Percentiles rank a stretch among this genome's conserved stretches.
Conservation (phyloP, 2,797 vertebrate species). For the Sorex maritimensis region DNA sequence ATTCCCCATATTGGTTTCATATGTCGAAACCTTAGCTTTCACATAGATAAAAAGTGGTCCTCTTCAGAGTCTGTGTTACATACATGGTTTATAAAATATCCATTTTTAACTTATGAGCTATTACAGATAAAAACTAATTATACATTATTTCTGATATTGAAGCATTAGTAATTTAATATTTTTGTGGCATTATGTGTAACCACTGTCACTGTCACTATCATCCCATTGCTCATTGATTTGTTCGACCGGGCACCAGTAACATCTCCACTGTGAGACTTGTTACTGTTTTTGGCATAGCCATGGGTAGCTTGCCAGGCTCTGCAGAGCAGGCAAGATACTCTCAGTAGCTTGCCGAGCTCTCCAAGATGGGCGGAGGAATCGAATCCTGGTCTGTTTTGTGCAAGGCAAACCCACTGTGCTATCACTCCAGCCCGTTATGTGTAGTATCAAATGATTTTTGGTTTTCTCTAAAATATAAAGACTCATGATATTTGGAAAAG, state of each 20-base stretch:
- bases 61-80: background rate
- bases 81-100: background rate
- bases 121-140: background rate
- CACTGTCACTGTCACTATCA: too few species aligned
- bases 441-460: conserved; percentile 18
- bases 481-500: conserved; percentile 32
- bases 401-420: too few species aligned
- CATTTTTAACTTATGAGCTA: background rate
- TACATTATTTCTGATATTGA: conserved; percentile 26
- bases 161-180: background rate
- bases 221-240: too few species aligned
- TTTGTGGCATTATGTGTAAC: background rate
- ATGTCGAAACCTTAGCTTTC: conserved; percentile 63
- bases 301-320: too few species aligned
- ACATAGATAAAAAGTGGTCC: background rate
- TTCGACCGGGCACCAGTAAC: too few species aligned
- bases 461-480: conserved; percentile 49
- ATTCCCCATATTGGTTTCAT: conserved; percentile 72
- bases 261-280: too few species aligned
- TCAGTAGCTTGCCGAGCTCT: too few species aligned
- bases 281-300: too few species aligned
- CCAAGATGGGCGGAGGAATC: too few species aligned
- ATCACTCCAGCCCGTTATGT: background rate
- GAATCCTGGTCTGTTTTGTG: too few species aligned
- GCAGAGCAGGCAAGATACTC: too few species aligned